A percentile compares a stretch with the other conserved stretches of the same genome.
These are phyloP conservation scores for Drosophila formosana DNA, from an alignment of 2,888 invertebrate species.

Conservation along the genomic window DNA sequence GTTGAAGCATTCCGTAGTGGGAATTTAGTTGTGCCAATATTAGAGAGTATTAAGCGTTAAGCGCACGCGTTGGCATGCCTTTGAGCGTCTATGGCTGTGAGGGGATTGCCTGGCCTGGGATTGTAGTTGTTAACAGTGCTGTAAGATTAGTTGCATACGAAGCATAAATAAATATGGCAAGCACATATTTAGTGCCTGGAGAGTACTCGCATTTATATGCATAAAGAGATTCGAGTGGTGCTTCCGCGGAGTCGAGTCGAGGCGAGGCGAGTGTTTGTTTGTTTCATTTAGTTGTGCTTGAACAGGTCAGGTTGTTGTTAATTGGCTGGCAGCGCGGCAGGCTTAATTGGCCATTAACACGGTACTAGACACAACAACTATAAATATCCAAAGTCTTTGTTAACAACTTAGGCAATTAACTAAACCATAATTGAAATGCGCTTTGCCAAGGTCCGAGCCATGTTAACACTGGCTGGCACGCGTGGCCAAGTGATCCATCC, in stretches of 20 bases:
- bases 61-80: slow-evolving; percentile 6
- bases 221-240: slow-evolving; percentile 6
- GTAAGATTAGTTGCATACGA: background rate
- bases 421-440: slow-evolving; percentile 70
- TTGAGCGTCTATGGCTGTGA: background rate
- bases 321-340: slow-evolving; percentile 57
- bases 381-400: slow-evolving; percentile 54
- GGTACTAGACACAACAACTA: slow-evolving; percentile 16
- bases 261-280: background rate
- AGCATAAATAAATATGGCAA: slow-evolving; percentile 12
- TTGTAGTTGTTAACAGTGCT: slow-evolving; percentile 3
- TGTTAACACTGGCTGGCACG: slow-evolving; percentile 31
- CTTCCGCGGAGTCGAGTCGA: background rate
- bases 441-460: slow-evolving; percentile 57
- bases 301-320: slow-evolving; percentile 45
- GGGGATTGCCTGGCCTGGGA: background rate
- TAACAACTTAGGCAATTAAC: slow-evolving; percentile 75
- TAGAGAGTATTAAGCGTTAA: background rate
- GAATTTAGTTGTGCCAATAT: slow-evolving; percentile 10
- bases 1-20: background rate
- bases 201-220: slow-evolving; percentile 7
- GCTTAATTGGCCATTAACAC: slow-evolving; percentile 76
- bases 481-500: slow-evolving; percentile 60
- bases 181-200: slow-evolving; percentile 6
- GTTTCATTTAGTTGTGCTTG: slow-evolving; percentile 2